These are phyloP conservation scores for Callyntrura sp. DNA, from an alignment of 2,888 invertebrate species.

Conservation along the genomic window DNA sequence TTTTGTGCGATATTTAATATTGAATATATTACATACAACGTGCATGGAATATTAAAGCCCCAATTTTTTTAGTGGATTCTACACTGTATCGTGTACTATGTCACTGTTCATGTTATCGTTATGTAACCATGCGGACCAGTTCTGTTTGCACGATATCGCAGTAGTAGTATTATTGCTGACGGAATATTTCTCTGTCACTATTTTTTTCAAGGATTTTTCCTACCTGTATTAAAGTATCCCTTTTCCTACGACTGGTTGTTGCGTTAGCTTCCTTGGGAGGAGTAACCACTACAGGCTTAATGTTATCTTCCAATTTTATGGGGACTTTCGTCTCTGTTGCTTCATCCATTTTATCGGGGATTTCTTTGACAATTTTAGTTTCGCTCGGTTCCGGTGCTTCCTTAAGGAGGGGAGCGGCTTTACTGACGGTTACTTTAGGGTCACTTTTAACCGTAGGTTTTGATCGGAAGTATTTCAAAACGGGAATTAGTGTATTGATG, in stretches of 20 bases:
- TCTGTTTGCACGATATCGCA: too few relatives aligned
- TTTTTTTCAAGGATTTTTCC: neutral
- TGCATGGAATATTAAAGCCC: too few relatives aligned
- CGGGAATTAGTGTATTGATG: neutral
- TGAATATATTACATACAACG: too few relatives aligned
- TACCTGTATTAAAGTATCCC: conserved; percentile 4
- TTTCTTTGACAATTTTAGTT: neutral
- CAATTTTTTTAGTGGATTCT: too few relatives aligned
- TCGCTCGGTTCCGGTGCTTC: neutral
- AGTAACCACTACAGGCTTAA: too few relatives aligned
- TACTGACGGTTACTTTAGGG: neutral
- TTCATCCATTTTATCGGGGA: neutral
- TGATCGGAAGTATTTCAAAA: neutral
- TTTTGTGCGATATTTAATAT: neutral
- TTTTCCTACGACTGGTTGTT: neutral
- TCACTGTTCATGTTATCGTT: too few relatives aligned
- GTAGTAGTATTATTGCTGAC: too few relatives aligned
- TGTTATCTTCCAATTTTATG: too few relatives aligned
- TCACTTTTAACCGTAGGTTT: neutral
- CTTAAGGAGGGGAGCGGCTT: too few relatives aligned
- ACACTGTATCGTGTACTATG: too few relatives aligned
- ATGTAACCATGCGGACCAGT: too few relatives aligned
- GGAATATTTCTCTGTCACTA: too few relatives aligned
- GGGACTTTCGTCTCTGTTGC: neutral
- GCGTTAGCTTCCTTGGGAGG: neutral